These are phyloP conservation scores for Ormyrus thymus DNA, from an alignment of 2,888 invertebrate genomes.

Conservation along the genomic window DNA sequence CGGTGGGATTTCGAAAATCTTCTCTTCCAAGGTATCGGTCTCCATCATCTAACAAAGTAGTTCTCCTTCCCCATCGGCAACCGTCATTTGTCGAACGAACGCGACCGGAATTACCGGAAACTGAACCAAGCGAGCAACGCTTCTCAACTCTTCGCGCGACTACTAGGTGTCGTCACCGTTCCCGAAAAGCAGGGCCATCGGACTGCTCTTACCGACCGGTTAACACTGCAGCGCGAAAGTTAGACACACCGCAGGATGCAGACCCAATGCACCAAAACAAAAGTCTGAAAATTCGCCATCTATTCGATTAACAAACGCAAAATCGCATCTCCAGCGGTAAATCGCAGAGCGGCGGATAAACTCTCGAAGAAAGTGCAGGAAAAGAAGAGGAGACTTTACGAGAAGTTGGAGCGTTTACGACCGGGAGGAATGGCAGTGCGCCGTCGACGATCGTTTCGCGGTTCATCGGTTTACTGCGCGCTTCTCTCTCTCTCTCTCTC, in stretches of 20 bases:
- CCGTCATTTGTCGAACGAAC: not conserved
- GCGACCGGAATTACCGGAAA: too few species aligned
- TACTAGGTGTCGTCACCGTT: not conserved
- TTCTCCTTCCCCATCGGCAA: not conserved
- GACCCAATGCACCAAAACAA: too few species aligned
- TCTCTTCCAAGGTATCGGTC: not conserved
- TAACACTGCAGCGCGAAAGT: not conserved
- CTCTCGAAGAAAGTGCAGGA: too few species aligned
- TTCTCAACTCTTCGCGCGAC: not conserved
- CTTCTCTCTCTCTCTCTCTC: slow-evolving; percentile 7
- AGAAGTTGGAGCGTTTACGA: slow-evolving; percentile 39
- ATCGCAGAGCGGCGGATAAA: too few species aligned
- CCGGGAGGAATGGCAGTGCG: slow-evolving; percentile 24
- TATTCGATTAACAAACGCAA: too few species aligned
- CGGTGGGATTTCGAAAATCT: not conserved
- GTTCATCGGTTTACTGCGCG: slow-evolving; percentile 42
- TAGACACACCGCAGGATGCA: too few species aligned
- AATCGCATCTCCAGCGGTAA: too few species aligned
- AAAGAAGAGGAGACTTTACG: not conserved
- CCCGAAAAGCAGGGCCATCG: not conserved
- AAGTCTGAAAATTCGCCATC: too few species aligned
- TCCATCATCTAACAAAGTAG: not conserved
- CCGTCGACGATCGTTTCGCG: slow-evolving; percentile 42
- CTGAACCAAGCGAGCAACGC: not conserved
- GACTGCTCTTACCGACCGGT: slow-evolving; percentile 7